phyloP scores from a whole-genome alignment of 2,113 vertebrate genomes.

The Equus quagga region DNA sequence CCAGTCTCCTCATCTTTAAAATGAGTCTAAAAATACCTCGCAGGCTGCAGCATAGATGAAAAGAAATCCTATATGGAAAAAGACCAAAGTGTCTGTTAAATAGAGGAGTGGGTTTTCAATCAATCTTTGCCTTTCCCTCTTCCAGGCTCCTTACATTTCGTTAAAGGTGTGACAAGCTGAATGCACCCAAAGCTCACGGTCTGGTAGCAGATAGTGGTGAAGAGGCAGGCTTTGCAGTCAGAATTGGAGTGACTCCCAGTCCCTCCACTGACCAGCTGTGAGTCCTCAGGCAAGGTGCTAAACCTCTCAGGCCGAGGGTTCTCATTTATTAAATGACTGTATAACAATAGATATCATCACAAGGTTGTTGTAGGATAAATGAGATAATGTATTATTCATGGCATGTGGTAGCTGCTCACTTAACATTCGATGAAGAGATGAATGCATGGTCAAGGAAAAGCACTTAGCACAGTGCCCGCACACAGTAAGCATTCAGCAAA shows the following conservation, averaged over 20 bases:
- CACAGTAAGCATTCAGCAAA: neutral
- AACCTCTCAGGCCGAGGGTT: neutral
- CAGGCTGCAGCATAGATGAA: neutral
- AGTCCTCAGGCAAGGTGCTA: neutral
- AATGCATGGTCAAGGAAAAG: neutral
- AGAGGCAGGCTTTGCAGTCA: neutral
- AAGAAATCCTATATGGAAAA: neutral
- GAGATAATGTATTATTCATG: neutral
- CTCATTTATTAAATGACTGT: neutral
- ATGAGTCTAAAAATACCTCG: neutral
- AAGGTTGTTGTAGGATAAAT: neutral
- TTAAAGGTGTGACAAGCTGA: neutral
- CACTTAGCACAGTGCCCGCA: neutral
- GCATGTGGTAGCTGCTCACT: neutral
- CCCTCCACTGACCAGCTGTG: neutral
- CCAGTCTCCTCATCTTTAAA: constrained; percentile 25
- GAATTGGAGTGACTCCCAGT: neutral
- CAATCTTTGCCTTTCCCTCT: neutral
- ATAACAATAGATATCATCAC: neutral
- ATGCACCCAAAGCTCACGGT: neutral
- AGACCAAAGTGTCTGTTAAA: neutral
- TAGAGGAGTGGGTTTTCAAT: neutral
- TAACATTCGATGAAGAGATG: neutral
- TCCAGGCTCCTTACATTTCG: neutral
- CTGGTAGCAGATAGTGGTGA: neutral